Base-by-base conservation (phyloP, 2,113 vertebrate genomes). In the Thalassoma bifasciatum region DNA sequence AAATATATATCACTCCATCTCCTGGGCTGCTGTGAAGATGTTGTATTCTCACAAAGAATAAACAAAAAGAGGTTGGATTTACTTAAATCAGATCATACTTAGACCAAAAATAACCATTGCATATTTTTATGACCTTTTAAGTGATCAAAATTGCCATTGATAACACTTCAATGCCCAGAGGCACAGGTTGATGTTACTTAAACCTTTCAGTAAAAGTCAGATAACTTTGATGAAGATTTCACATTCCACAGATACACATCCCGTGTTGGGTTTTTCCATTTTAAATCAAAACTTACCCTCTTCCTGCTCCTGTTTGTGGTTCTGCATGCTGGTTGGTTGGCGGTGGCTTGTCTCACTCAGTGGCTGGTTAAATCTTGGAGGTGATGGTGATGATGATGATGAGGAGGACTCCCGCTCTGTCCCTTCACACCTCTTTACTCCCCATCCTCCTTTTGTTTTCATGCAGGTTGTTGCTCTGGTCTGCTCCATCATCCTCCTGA, bases 391-490 rank as follows among this genome's bases (percentile, higher is more conserved):
- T 30, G 30, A 30, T 30, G 38, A 21, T 47, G 5, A 16, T 2
- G 11, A n/a, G 17, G 17, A 22, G 2, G 6, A 30, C 3, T 30
- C 30, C 12, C 4, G 44, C 44, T 47, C 66, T 34, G 10, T 36
- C 21, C 69, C 56, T 53, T 82, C 57, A 10, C 30, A 44, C 8
- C 79, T 78, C 60, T 86, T 85, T 66, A 70, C 59, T 49, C 52
- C 64, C 77, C 61, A n/a, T 26, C 50, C 69, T 49, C 61, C 63
- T 13, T 40, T 75, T 57, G 74, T 42, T 65, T 40, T 24, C 42
- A 53, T 51, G 80, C 79, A 93, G 91, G 73, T 91, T 1, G 47
- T 5, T 1, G 83, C 83, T 46, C 49, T 90, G 74, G 50, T 82
- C 53, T 90, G 91, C 75, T 0, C 52, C 59, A 0, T 0, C 23